A percentile compares a stretch with the other conserved stretches of the same genome.
These are phyloP conservation scores for Arctopsyche grandis DNA, from an alignment of 1,140 invertebrate species.

Conservation along the genomic window DNA sequence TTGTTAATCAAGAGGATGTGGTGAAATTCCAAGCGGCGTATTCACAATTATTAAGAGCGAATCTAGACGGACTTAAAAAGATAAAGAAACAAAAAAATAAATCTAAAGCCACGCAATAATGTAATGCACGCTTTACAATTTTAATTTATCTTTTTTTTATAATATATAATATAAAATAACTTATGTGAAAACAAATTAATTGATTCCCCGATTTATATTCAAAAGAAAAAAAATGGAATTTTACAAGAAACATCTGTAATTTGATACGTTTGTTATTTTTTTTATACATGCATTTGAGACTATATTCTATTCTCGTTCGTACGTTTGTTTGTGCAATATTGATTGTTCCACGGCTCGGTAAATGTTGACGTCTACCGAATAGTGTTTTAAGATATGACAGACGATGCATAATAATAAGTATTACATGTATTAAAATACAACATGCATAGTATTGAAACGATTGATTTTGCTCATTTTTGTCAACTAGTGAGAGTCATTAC, in stretches of 20 bases:
- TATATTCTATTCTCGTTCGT: no score
- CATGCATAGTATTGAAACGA: no score
- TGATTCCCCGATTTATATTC: not conserved
- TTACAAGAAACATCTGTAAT: not conserved
- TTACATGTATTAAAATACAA: no score
- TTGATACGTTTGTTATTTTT: no score
- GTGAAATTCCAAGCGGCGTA: constrained; percentile 85
- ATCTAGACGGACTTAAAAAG: constrained; percentile 84
- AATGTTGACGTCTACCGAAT: no score
- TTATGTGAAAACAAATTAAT: not conserved
- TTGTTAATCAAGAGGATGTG: constrained; percentile 80
- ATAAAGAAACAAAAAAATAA: constrained; percentile 77
- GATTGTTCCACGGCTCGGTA: no score
- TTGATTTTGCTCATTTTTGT: no score
- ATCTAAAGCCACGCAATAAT: constrained; percentile 70
- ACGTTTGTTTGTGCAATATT: no score
- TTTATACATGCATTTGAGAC: no score
- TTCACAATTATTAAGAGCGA: constrained; percentile 78
- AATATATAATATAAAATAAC: not conserved
- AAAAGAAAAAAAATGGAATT: not conserved
- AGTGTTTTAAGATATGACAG: no score
- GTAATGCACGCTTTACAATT: not conserved
- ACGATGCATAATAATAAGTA: no score
- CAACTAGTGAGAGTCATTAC: no score
- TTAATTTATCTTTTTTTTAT: constrained; percentile 34